phyloP scores from a whole-genome alignment of 2,797 vertebrate species.

The Gymnoscopelus microlampas region DNA sequence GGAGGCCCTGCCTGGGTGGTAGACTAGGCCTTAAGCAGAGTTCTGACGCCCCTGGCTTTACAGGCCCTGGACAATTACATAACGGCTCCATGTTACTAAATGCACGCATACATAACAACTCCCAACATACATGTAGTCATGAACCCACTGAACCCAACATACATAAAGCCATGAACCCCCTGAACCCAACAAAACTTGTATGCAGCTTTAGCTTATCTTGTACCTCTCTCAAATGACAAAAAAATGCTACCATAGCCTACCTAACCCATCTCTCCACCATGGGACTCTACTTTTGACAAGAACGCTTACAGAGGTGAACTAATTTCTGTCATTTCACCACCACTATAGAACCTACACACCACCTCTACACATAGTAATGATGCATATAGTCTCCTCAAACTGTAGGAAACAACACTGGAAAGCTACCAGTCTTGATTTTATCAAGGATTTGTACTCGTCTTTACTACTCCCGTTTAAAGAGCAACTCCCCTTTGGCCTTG shows the following conservation, averaged over 20 bases:
- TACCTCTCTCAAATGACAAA: too few relatives aligned
- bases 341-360: conserved; percentile 40
- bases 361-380: conserved; percentile 32
- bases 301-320: too few relatives aligned
- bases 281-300: too few relatives aligned
- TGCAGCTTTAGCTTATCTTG: too few relatives aligned
- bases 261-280: conserved; percentile 2
- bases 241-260: not conserved
- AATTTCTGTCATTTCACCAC: not conserved
- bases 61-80: conserved; percentile 49
- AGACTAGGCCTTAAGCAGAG: conserved; percentile 49
- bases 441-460: conserved; percentile 20
- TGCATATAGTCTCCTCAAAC: conserved; percentile 45
- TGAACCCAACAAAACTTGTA: too few relatives aligned
- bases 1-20: conserved; percentile 71
- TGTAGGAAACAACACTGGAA: conserved; percentile 41
- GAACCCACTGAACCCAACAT: not conserved
- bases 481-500: not conserved
- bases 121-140: conserved; percentile 4
- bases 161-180: too few relatives aligned
- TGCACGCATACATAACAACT: conserved; percentile 33
- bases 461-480: conserved; percentile 5
- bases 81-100: conserved; percentile 37
- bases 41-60: conserved; percentile 37
- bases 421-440: conserved; percentile 14